These are phyloP conservation scores for Drosophila paulistorum DNA, from an alignment of 1,140 invertebrate genomes.

Conservation along the genomic window DNA sequence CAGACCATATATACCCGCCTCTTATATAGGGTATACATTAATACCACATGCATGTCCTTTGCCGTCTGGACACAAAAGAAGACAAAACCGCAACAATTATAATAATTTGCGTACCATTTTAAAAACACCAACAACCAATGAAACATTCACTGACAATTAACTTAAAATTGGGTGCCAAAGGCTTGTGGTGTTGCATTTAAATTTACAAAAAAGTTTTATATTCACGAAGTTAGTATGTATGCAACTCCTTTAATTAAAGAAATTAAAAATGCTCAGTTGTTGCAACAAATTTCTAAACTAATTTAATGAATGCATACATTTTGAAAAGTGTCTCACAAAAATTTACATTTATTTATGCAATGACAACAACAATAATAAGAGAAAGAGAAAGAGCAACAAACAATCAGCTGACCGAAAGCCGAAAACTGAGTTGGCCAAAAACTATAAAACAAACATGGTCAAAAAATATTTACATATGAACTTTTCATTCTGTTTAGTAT, in stretches of 20 bases:
- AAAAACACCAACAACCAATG: conserved; percentile 42
- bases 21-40: not conserved
- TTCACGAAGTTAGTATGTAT: not conserved
- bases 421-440: conserved; percentile 50
- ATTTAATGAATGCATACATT: conserved; percentile 25
- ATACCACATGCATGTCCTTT: not conserved
- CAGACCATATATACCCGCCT: not conserved
- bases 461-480: conserved; percentile 74
- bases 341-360: conserved; percentile 51
- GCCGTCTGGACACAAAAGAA: conserved; percentile 23
- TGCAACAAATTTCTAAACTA: conserved; percentile 14
- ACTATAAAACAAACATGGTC: conserved; percentile 60
- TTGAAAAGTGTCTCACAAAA: conserved; percentile 8
- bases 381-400: conserved; percentile 19
- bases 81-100: conserved; percentile 67
- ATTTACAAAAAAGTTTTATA: conserved; percentile 19
- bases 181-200: conserved; percentile 1
- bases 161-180: conserved; percentile 50
- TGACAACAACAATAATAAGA: conserved; percentile 31
- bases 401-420: conserved; percentile 65
- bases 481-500: conserved; percentile 57
- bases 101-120: conserved; percentile 73
- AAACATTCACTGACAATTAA: conserved; percentile 65
- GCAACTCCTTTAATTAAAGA: conserved; percentile 37
- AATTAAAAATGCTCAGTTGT: conserved; percentile 38